Base-by-base conservation (phyloP, 2,113 vertebrate genomes). In the Aspidoscelis tigris region DNA sequence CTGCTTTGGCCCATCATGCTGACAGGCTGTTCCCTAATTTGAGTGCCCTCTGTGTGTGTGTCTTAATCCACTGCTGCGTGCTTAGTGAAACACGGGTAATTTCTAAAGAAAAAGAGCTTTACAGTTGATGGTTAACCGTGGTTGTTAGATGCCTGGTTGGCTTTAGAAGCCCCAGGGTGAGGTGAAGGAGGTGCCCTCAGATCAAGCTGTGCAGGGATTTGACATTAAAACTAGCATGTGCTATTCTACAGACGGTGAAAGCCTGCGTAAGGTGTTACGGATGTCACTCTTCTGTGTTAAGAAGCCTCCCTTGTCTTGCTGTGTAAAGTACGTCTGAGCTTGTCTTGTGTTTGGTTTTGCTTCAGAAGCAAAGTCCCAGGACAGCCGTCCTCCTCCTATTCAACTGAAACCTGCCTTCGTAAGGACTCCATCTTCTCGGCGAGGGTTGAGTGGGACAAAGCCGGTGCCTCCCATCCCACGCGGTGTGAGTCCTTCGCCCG, bases 391-490 rank as follows among this genome's bases (percentile, higher is more conserved):
- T 83, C 41, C 70, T 43, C 90, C 96, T 8, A 89, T 96, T 89
- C 96, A 93, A 72, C 94, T 96, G 70, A 95, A 91, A 39, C 93
- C 96, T 20, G 82, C 95, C 14, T 92, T 97, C 50, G 90, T 95
- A 82, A 95, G 96, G 81, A 93, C 92, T 22, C 92, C 96, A 0
- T 95, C 95, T 1, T 94, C 96, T 50, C 93, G 94, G 24, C 91
- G 95, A 88, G 94, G 91, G n/a, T 94, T 98, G 64, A 95, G 87
- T 7, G 94, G 93, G 26, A 88, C 93, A 81, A 97, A 96, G 73
- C 93, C 97, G 3, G 94, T 97, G 0, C 96, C 96, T 86, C 96
- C 96, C 18, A 95, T 96, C 18, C 91, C 94, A 0, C 88, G 92
- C 12, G 92, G 95, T 71, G 24, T 95, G 61, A 92, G 81, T 82